Evolutionary conservation across 2,888 invertebrate species (phyloP), one percentile per base, ranked within the genome.

Genomic region (Xestia sexstrigata): DNA sequence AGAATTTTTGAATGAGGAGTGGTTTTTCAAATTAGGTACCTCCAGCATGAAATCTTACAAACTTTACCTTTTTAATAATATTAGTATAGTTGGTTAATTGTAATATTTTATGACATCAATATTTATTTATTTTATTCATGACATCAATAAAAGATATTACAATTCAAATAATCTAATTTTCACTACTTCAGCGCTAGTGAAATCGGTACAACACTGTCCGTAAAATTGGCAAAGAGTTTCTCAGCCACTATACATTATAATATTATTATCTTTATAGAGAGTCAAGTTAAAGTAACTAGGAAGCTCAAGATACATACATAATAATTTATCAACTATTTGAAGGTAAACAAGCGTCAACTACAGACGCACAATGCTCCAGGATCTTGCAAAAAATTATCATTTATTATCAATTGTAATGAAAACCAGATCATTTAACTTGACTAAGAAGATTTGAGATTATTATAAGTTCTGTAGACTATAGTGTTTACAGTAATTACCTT

Each of bases 291-390:
- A 30, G 8, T 71, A 35, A 79, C 72, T 62, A 81, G 80, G 84
- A 79, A 84, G 79, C 11, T 1, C 60, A 17, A 49, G n/a, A 67
- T 23, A 70, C 42, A 26, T 80, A 45, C 11, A 39, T 62, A 58
- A 52, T 67, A 67, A 62, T 67, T 60, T 26, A 65, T 49, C 23
- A 60, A 47, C 15, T 1, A 20, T 68, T 79, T 62, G 80, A 81
- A 81, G 80, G 80, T 49, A 42, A 81, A 79, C 80, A n/a, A 49
- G 47, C 26, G n/a, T 68, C 58, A 52, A n/a, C 17, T 52, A 66
- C 17, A 15, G 23, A n/a, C 35, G 1, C 20, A 30, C 3, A 63
- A 11, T 35, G n/a, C 26, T 60, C 23, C 62, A 73, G 39, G 63
- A 63, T 70, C 39, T 63, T 52, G 26, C 45, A 81, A 67, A 81